Evolutionary conservation across 2,113 vertebrate species (phyloP).

Genomic region (Tachysurus fulvidraco): DNA sequence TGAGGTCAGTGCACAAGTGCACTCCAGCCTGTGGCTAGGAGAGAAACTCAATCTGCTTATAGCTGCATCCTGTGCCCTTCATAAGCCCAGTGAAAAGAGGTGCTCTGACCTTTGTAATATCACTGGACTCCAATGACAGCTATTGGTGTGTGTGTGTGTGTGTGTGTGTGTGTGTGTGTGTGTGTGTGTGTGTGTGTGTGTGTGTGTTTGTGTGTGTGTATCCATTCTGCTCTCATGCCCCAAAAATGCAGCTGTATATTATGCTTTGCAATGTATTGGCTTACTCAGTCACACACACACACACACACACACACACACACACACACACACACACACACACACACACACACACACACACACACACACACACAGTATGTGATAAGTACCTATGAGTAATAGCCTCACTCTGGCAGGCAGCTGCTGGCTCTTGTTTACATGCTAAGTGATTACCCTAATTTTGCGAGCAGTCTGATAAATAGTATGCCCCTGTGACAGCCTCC

Average conservation of each 20-base stretch:
- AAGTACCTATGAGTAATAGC: constrained; percentile 78
- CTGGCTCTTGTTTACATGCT: constrained; percentile 86
- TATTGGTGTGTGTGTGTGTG: constrained; percentile 11
- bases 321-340: constrained; percentile 47
- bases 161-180: constrained; percentile 25
- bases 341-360: constrained; percentile 51
- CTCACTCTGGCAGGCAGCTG: constrained; percentile 78
- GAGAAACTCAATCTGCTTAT: constrained; percentile 72
- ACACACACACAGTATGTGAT: constrained; percentile 55
- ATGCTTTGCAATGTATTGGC: constrained; percentile 29
- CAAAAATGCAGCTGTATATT: constrained; percentile 11
- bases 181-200: constrained; percentile 11
- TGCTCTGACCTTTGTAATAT: constrained; percentile 75
- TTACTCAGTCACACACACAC: constrained; percentile 32
- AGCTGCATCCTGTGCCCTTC: constrained; percentile 67
- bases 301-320: constrained; percentile 35
- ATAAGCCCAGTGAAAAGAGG: constrained; percentile 67
- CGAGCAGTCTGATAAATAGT: constrained; percentile 78
- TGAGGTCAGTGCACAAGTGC: constrained; percentile 13
- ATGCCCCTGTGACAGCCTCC: constrained; percentile 61
- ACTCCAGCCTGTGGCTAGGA: constrained; percentile 59
- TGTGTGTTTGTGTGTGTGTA: constrained; percentile 15
- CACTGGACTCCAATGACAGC: constrained; percentile 54
- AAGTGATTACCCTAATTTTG: constrained; percentile 91
- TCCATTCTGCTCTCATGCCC: background rate